Evolutionary conservation across 2,888 invertebrate genomes (phyloP).

Genomic region (Lasioglossum zephyrum): DNA sequence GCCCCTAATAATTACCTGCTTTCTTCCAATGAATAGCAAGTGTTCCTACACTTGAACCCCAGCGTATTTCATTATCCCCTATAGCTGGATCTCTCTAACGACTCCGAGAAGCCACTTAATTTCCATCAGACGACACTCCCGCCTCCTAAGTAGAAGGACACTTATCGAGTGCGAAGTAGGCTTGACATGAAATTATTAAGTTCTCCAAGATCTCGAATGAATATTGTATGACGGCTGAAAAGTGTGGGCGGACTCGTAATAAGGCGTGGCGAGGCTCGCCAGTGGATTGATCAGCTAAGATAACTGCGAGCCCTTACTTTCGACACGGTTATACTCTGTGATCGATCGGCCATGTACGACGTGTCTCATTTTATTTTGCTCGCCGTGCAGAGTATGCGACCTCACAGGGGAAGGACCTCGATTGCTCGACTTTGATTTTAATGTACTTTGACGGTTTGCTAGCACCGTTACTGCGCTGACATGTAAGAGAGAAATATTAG

Average conservation of each 20-base stretch:
- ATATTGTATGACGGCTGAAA: slow-evolving; percentile 5
- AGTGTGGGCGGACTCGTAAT: not conserved
- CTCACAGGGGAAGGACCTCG: not conserved
- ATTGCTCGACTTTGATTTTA: slow-evolving; percentile 6
- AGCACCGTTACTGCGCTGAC: not conserved
- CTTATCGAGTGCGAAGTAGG: slow-evolving; percentile 3
- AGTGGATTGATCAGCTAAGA: not conserved
- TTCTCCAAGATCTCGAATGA: not conserved
- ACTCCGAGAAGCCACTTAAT: slow-evolving; percentile 12
- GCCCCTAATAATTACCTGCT: not conserved
- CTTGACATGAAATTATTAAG: slow-evolving; percentile 10
- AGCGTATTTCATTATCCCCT: slow-evolving; percentile 7
- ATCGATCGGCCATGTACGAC: not conserved
- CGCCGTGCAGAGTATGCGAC: not conserved
- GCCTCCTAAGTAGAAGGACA: slow-evolving; percentile 8
- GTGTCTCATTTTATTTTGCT: not conserved
- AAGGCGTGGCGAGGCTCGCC: not conserved
- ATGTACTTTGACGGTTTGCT: not conserved
- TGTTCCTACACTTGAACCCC: not conserved
- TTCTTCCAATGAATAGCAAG: slow-evolving; percentile 7
- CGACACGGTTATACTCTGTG: not conserved
- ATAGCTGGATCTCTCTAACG: not conserved
- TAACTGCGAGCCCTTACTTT: not conserved
- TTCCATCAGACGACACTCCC: slow-evolving; percentile 10
- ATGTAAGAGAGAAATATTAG: not conserved